Evolutionary conservation across 2,113 vertebrate species (phyloP).

Genomic region (Condylura cristata): DNA sequence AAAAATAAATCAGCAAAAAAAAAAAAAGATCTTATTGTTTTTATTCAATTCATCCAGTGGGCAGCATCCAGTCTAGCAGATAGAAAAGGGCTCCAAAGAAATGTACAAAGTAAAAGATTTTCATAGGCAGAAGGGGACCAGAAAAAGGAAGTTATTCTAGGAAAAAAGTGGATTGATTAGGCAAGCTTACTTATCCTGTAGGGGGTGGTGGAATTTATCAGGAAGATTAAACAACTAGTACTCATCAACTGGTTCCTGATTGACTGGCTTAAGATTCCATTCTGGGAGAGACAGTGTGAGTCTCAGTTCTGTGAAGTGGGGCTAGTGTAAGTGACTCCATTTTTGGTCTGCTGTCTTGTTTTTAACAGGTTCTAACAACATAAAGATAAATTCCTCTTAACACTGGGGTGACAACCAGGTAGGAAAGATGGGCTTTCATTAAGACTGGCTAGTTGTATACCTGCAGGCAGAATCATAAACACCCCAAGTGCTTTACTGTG

Average conservation of each 20-base stretch:
- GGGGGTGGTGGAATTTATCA: not conserved
- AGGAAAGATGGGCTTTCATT: not conserved
- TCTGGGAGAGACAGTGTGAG: not conserved
- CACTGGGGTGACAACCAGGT: not conserved
- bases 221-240: not conserved
- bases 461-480: not conserved
- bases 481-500: not conserved
- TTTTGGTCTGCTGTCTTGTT: not conserved
- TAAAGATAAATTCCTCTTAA: not conserved
- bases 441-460: not conserved
- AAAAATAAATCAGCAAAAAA: too few relatives aligned
- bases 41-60: not conserved
- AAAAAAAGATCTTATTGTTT: not conserved
- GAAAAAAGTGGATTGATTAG: not conserved
- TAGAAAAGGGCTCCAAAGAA: not conserved
- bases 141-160: not conserved
- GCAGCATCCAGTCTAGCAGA: not conserved
- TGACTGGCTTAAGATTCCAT: not conserved
- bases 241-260: not conserved
- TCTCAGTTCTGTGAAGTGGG: not conserved
- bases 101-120: not conserved
- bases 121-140: not conserved
- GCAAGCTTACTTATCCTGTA: not conserved
- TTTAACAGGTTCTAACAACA: not conserved
- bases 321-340: not conserved